Evolutionary conservation across 1,140 invertebrate species (phyloP), one percentile per base, ranked within the genome.

Genomic region (Zaprionus tsacasi): DNA sequence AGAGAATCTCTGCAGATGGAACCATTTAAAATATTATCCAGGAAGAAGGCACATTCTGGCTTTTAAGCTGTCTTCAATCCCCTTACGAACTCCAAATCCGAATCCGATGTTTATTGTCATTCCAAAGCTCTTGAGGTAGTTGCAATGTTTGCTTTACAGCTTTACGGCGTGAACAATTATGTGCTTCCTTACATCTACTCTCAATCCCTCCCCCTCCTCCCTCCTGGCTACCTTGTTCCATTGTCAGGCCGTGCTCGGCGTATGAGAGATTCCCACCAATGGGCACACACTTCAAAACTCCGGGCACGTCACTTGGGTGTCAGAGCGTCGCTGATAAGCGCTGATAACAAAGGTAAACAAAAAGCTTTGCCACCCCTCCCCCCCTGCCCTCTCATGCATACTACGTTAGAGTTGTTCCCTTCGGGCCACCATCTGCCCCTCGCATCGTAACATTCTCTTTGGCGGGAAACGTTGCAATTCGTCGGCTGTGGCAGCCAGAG

Each of bases 291-390:
- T 82, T 74, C 66, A 87, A 38, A 38, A 40, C 70, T 56, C 58
- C 61, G 52, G 52, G 57, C 43, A 57, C 57, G 58, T 54, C 59
- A 40, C 58, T 52, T 40, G 50, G 25, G 63, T 12, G 43, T 52
- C 65, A 69, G 56, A 74, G 55, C 52, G 38, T 50, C 78, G 60
- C 57, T 89, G 83, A 88, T 88, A 88, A 88, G 83, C 87, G 67
- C 83, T 87, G 83, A 87, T 87, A 88, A 89, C 80, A 89, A 89
- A 88, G 81, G 85, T 88, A 88, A 88, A 88, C 85, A 88, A 88
- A 89, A 69, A 54, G 52, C 64, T 61, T 25, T 40, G 65, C 48
- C 54, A 2, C 27, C 6, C 27, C 21, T 21, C 21, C 61, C 76
- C 58, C 15, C 68, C 38, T 21, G 1, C 7, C 30, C 3, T 3